These are phyloP conservation scores for Cetoscarus ocellatus DNA, from an alignment of 2,797 vertebrate species.

Conservation along the genomic window DNA sequence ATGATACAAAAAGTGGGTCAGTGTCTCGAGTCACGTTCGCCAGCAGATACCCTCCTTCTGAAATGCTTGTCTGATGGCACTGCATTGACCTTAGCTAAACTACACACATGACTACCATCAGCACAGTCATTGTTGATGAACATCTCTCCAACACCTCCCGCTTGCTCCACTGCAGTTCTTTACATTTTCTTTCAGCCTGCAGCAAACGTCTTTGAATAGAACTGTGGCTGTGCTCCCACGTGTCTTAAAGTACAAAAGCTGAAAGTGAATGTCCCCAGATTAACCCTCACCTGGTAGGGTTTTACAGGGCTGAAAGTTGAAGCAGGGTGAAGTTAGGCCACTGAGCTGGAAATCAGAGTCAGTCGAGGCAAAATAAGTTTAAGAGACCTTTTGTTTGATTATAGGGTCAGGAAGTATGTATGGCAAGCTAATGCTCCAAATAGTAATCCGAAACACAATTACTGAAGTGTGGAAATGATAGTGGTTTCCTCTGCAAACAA, in stretches of 20 bases:
- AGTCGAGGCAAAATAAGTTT: not conserved
- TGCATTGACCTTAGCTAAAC: constrained; percentile 30
- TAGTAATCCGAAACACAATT: too few species aligned
- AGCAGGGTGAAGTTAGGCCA: not conserved
- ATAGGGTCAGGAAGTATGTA: not conserved
- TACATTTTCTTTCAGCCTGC: constrained; percentile 5
- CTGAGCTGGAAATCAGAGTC: not conserved
- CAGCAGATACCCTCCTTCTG: not conserved
- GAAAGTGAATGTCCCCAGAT: constrained; percentile 20
- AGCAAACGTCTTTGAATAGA: constrained; percentile 24
- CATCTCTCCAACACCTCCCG: not conserved
- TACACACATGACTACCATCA: constrained; percentile 14
- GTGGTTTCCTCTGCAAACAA: constrained; percentile 4
- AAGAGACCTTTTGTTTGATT: not conserved
- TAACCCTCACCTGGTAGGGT: constrained; percentile 12
- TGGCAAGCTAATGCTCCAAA: not conserved
- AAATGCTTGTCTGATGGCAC: constrained; percentile 19
- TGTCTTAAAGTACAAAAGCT: not conserved
- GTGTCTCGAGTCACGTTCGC: constrained; percentile 30
- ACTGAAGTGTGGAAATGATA: not conserved
- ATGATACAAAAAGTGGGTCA: constrained; percentile 64
- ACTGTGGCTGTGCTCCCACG: not conserved
- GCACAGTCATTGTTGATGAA: not conserved
- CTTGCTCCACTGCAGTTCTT: not conserved
- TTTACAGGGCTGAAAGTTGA: not conserved